Conservation (phyloP, 2,113 vertebrate genomes). For the Sinocyclocheilus rhinocerous region DNA sequence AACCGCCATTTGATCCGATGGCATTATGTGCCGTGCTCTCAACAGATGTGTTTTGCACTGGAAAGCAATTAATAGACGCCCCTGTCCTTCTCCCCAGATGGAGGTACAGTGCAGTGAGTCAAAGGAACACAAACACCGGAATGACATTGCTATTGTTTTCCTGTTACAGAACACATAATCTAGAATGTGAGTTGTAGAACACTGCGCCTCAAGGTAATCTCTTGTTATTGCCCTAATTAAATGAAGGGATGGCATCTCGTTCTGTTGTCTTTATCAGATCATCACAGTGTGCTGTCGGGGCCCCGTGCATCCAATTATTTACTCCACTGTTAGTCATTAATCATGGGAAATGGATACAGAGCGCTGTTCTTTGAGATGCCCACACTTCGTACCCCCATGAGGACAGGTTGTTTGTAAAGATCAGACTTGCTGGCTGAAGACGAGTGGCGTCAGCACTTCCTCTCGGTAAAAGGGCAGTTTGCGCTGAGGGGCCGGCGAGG, state of each 20-base stretch:
- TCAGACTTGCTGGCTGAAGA: conserved; percentile 51
- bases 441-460: conserved; percentile 60
- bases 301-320: conserved; percentile 42
- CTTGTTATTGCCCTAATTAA: conserved; percentile 51
- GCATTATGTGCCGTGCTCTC: conserved; percentile 20
- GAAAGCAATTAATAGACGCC: conserved; percentile 49
- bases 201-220: conserved; percentile 40
- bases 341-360: conserved; percentile 29
- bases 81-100: conserved; percentile 13
- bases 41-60: conserved; percentile 40
- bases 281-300: background rate
- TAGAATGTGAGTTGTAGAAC: conserved; percentile 35
- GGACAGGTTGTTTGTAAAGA: conserved; percentile 46
- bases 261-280: conserved; percentile 37
- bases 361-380: conserved; percentile 17
- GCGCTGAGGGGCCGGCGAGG: conserved; percentile 63
- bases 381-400: conserved; percentile 28
- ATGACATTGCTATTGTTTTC: conserved; percentile 40
- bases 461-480: conserved; percentile 66
- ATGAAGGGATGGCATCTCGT: conserved; percentile 24
- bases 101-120: background rate
- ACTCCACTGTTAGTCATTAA: conserved; percentile 36
- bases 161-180: conserved; percentile 17
- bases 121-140: conserved; percentile 13
- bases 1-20: conserved; percentile 59